phyloP scores from a whole-genome alignment of 2,113 vertebrate species.

The Gnathonemus echidnorhynchus region DNA sequence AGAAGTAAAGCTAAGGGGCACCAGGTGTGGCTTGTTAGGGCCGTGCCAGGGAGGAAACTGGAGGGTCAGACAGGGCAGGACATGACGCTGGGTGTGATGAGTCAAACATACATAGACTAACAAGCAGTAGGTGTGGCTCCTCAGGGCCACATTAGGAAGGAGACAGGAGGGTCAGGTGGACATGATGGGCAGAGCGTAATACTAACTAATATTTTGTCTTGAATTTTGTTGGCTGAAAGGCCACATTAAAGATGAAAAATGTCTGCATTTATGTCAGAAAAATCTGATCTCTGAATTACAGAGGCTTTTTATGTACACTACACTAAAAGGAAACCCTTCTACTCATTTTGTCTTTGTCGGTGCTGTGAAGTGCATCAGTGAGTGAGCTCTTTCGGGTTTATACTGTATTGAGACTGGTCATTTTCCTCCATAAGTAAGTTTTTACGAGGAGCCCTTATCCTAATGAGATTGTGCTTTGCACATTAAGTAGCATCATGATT shows the following conservation, averaged over 20 bases:
- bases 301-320: not conserved
- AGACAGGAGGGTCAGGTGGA: no score
- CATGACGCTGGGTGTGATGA: no score
- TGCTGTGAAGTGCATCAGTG: not conserved
- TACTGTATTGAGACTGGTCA: not conserved
- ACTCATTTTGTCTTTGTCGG: not conserved
- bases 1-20: no score
- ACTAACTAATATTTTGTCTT: not conserved
- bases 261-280: not conserved
- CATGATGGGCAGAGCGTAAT: not conserved
- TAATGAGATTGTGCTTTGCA: conserved; percentile 25
- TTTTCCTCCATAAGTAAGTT: not conserved
- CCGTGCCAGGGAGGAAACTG: no score
- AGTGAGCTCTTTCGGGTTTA: not conserved
- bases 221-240: not conserved
- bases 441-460: not conserved
- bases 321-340: not conserved
- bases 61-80: no score
- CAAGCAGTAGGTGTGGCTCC: no score
- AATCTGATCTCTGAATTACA: not conserved
- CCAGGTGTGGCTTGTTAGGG: no score
- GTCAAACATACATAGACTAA: no score
- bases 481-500: conserved; percentile 17
- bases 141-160: no score
- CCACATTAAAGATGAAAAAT: not conserved